These are phyloP conservation scores for Molossus molossus DNA, from an alignment of 2,797 vertebrate genomes.

Conservation along the genomic window DNA sequence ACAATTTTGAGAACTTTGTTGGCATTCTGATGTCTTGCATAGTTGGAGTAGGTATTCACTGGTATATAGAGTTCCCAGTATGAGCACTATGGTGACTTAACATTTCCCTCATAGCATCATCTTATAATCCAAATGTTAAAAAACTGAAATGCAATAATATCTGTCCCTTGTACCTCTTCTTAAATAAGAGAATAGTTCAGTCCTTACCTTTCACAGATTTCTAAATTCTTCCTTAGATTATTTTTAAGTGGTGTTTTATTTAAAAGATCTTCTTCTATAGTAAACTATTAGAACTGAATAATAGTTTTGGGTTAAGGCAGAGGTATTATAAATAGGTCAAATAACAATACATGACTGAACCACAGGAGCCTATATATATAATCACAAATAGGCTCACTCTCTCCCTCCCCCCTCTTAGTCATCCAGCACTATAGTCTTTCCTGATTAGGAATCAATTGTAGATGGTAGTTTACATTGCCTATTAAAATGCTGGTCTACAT, in stretches of 20 bases:
- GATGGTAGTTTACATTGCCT: not conserved
- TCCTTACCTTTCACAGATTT: slow-evolving; percentile 41
- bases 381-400: not conserved
- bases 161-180: not conserved
- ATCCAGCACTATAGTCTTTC: not conserved
- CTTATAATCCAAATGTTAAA: slow-evolving; percentile 5
- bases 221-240: slow-evolving; percentile 32
- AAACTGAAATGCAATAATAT: slow-evolving; percentile 12
- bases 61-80: not conserved
- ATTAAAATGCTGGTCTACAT: not conserved
- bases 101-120: not conserved
- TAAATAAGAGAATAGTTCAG: not conserved
- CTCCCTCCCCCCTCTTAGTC: not conserved
- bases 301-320: not conserved
- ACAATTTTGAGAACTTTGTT: not conserved
- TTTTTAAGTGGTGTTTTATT: not conserved
- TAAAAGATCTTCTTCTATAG: not conserved
- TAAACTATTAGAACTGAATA: slow-evolving; percentile 35
- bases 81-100: not conserved
- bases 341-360: slow-evolving; percentile 10
- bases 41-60: not conserved
- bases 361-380: not conserved
- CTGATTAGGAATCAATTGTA: not conserved
- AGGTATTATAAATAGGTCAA: not conserved
- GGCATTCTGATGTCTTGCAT: not conserved